Base-by-base conservation (phyloP, 2,797 vertebrate species). In the Scarus forsteni region DNA sequence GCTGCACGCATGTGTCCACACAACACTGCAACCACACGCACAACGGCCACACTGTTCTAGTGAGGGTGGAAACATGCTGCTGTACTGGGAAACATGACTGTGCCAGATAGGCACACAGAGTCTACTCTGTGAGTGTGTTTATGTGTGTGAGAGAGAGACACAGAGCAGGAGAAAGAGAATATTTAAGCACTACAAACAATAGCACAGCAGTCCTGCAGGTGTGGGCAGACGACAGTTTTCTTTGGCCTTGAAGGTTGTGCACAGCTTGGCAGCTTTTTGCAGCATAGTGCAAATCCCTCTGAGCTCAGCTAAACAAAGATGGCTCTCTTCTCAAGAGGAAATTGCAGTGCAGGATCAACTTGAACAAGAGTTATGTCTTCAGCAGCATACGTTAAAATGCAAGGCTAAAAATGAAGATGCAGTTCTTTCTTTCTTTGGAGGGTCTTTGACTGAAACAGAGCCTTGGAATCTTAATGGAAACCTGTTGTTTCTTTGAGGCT, bases 21-120 rank as follows among this genome's bases (percentile, higher is more conserved):
- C 85, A 87, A 76, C 75, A 62, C 75, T 55, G 58, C 64, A 57
- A 66, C 61, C 68, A 39, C 69, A 56, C 45, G 8, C 63, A 80
- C 80, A 81, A 87, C 74, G 6, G 59, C 67, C 77, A 48, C 87
- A 87, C 80, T 92, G 92, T 92, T 89, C 73, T 65, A 35, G 59
- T 48, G 77, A 39, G 76, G 65, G 58, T 88, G 91, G 85, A 90
- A 92, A 91, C 84, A 87, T 52, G 77, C 74, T 52, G 77, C 74
- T 36, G 75, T 70, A 75, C 83, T 6, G 53, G 79, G 80, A 83
- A 83, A 65, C 64, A 57, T 34, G 60, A 52, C 81, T 38, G 76
- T 77, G 85, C 84, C 85, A 88, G 64, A 66, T 34, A 6, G 55
- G 54, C 83, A 71, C 57, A 92, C 90, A 91, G 85, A 85, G 88